Evolutionary conservation across 2,113 vertebrate genomes (phyloP).

Genomic region (Cephalopterus ornatus): DNA sequence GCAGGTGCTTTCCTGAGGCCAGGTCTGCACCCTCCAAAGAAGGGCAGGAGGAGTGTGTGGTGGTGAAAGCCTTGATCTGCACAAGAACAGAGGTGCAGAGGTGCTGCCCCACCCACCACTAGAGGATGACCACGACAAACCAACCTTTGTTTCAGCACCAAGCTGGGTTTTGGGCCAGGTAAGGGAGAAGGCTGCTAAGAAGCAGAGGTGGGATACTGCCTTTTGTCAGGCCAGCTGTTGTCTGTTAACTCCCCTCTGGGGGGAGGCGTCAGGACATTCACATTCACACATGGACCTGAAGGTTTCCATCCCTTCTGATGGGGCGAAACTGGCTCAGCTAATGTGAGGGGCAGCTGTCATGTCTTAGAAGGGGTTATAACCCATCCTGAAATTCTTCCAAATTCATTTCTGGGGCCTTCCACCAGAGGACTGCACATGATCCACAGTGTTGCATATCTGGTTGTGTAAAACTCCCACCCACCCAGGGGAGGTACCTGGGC

Average conservation of each 20-base stretch:
- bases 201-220: neutral
- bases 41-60: neutral
- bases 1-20: neutral
- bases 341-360: neutral
- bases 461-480: accelerated
- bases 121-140: neutral
- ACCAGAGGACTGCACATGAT: neutral
- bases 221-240: neutral
- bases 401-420: neutral
- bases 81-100: neutral
- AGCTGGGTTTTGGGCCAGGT: neutral
- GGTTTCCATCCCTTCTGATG: neutral
- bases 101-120: neutral
- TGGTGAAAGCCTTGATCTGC: neutral
- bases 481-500: neutral
- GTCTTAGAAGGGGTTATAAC: neutral
- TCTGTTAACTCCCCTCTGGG: neutral
- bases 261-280: neutral
- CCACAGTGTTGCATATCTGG: no score
- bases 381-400: no score
- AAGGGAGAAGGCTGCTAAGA: neutral
- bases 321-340: neutral
- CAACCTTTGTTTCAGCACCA: neutral
- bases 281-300: neutral
- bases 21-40: neutral